Percentiles rank a stretch among this genome's conserved stretches.
These are phyloP conservation scores for Ophiothrix spiculata DNA, from an alignment of 35 echinoderm and acorn worm genomes.

Conservation along the genomic window DNA sequence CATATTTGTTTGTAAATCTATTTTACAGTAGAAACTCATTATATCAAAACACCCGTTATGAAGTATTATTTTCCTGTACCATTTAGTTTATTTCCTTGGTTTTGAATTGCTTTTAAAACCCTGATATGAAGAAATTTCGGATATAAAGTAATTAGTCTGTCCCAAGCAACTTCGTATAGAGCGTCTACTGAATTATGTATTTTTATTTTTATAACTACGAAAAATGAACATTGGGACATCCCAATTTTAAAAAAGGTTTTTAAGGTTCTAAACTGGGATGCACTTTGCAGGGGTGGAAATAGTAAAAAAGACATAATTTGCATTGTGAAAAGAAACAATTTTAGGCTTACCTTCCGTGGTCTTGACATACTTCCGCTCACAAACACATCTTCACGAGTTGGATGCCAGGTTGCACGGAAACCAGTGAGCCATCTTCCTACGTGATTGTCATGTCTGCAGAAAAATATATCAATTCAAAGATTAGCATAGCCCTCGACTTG, in stretches of 20 bases:
- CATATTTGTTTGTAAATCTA: too few relatives aligned
- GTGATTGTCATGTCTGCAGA: conserved; percentile 73
- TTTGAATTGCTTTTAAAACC: too few relatives aligned
- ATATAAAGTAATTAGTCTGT: too few relatives aligned
- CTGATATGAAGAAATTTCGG: too few relatives aligned
- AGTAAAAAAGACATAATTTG: not conserved
- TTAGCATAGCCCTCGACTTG: not conserved
- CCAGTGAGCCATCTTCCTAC: conserved; percentile 73
- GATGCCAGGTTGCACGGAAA: conserved; percentile 85
- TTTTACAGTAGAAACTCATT: too few relatives aligned
- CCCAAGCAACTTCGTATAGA: not conserved
- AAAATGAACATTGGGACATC: not conserved
- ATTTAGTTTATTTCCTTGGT: too few relatives aligned
- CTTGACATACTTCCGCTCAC: conserved; percentile 69
- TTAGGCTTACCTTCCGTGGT: conserved; percentile 84
- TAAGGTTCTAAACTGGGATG: not conserved
- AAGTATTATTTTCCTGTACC: too few relatives aligned
- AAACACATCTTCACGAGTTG: conserved; percentile 68
- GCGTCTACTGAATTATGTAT: not conserved
- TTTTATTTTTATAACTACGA: not conserved
- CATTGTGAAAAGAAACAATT: not conserved
- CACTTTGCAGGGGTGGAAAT: not conserved
- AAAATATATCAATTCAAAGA: not conserved
- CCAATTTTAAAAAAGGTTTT: not conserved
- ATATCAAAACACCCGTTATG: too few relatives aligned